These are phyloP conservation scores for Agrochola lota DNA, from an alignment of 2,888 invertebrate species.

Conservation along the genomic window DNA sequence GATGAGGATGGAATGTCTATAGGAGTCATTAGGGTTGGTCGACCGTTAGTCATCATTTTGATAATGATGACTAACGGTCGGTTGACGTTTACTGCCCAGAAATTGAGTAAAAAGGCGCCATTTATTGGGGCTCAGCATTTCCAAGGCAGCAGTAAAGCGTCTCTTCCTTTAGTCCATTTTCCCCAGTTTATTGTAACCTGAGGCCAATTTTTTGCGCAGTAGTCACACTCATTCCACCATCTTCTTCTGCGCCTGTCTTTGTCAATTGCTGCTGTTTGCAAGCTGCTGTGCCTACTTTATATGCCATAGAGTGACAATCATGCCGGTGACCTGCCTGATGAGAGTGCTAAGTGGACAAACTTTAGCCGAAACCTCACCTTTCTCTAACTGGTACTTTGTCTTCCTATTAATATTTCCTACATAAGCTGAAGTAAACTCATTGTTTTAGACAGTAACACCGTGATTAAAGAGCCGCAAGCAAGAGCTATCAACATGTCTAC, in stretches of 20 bases:
- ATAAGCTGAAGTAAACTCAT: background rate
- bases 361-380: no score
- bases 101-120: background rate
- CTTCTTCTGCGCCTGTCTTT: no score
- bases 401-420: background rate
- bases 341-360: no score
- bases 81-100: background rate
- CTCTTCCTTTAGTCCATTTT: background rate
- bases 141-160: background rate
- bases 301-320: no score
- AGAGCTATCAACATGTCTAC: slow-evolving; percentile 17
- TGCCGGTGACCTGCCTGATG: background rate
- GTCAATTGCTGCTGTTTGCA: no score
- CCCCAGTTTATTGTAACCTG: background rate
- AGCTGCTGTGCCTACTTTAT: background rate
- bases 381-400: background rate
- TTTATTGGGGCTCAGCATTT: background rate
- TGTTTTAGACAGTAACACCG: background rate
- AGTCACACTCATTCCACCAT: background rate
- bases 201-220: background rate
- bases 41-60: no score
- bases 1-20: background rate
- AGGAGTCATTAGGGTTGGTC: background rate
- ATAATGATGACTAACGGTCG: no score
- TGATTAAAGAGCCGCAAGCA: slow-evolving; percentile 6